Conservation (phyloP, 2,888 invertebrate species). For the Salpingus planirostris region DNA sequence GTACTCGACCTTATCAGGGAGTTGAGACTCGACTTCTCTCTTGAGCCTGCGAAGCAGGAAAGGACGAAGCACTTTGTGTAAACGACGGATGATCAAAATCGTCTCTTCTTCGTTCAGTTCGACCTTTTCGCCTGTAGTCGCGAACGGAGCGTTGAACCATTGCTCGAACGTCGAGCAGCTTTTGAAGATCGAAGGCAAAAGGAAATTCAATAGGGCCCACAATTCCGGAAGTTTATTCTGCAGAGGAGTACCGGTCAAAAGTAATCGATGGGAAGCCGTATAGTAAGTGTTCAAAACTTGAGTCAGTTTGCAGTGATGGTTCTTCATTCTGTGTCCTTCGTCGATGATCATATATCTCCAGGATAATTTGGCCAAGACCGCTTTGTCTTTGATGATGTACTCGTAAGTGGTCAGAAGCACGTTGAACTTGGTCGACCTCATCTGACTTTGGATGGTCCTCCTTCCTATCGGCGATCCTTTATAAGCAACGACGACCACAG, state of each 20-base stretch:
- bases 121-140: slow-evolving; percentile 97
- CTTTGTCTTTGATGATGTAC: slow-evolving; percentile 98
- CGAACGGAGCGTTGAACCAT: slow-evolving; percentile 99
- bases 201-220: slow-evolving; percentile 97
- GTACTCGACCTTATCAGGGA: slow-evolving; percentile 98
- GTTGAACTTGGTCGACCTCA: slow-evolving; percentile 92
- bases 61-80: slow-evolving; percentile 97
- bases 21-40: slow-evolving; percentile 97
- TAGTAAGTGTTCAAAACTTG: slow-evolving; percentile 97
- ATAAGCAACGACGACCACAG: slow-evolving; percentile 81
- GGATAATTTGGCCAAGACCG: slow-evolving; percentile 85
- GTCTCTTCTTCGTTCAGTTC: slow-evolving; percentile 99
- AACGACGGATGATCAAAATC: slow-evolving; percentile 96
- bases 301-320: slow-evolving; percentile 99
- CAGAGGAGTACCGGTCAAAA: slow-evolving; percentile 95
- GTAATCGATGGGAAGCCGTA: slow-evolving; percentile 86
- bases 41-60: slow-evolving; percentile 94
- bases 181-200: slow-evolving; percentile 97
- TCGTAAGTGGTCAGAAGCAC: slow-evolving; percentile 98
- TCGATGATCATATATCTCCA: slow-evolving; percentile 99
- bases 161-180: slow-evolving; percentile 98
- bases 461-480: slow-evolving; percentile 91
- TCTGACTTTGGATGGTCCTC: slow-evolving; percentile 74
- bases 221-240: slow-evolving; percentile 97
- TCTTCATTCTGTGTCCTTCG: slow-evolving; percentile 99